These are phyloP conservation scores for Zaprionus obscuricornis DNA, from an alignment of 2,888 invertebrate species.

Conservation along the genomic window DNA sequence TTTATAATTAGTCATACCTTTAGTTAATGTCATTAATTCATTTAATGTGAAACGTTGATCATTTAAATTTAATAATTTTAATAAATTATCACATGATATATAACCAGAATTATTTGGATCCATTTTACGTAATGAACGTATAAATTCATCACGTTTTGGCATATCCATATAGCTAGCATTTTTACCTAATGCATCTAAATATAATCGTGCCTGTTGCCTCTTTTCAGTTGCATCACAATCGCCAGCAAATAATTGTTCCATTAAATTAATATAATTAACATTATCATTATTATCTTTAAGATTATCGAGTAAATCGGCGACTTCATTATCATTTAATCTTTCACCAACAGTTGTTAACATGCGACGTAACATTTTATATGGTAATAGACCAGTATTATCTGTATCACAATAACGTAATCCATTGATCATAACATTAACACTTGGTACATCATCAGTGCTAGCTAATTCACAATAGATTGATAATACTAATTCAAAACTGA, in stretches of 20 bases:
- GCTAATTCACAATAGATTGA: slow-evolving; percentile 23
- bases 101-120: neutral
- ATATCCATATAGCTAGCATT: slow-evolving; percentile 32
- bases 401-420: slow-evolving; percentile 21
- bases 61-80: slow-evolving; percentile 9
- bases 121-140: neutral
- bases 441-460: neutral
- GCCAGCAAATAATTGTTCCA: slow-evolving; percentile 5
- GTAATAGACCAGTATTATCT: neutral
- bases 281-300: slow-evolving; percentile 20
- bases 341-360: slow-evolving; percentile 25
- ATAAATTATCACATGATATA: neutral
- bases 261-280: slow-evolving; percentile 15
- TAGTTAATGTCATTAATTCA: slow-evolving; percentile 11
- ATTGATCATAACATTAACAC: slow-evolving; percentile 7
- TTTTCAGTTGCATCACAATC: neutral
- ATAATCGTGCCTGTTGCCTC: slow-evolving; percentile 5
- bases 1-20: slow-evolving; percentile 1
- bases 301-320: slow-evolving; percentile 1
- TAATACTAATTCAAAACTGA: slow-evolving; percentile 32
- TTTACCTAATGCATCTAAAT: slow-evolving; percentile 23
- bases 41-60: neutral
- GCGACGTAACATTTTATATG: neutral
- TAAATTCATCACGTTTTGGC: slow-evolving; percentile 33
- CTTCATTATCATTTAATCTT: slow-evolving; percentile 10